phyloP scores from a whole-genome alignment of 2,797 vertebrate species.

The Chiloscyllium punctatum region DNA sequence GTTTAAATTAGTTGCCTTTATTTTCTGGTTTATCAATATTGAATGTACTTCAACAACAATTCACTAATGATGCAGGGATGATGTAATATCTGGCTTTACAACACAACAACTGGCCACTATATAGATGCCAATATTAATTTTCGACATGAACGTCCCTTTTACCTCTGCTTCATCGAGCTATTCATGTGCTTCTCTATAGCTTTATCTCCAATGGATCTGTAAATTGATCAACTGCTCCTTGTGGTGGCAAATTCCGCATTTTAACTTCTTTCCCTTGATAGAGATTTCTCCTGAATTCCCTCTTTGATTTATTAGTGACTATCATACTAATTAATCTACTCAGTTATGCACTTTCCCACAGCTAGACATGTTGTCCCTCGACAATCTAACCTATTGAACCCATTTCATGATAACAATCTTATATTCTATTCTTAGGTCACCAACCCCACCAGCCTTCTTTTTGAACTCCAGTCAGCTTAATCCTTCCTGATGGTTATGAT shows the following conservation, averaged over 20 bases:
- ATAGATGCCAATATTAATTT: background rate
- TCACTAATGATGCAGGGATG: background rate
- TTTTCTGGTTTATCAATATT: background rate
- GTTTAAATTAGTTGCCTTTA: background rate
- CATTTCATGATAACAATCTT: background rate
- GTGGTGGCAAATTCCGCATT: background rate
- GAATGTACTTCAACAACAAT: background rate
- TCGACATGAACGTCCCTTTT: background rate
- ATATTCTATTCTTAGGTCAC: background rate
- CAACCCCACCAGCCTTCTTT: background rate
- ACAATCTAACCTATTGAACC: background rate
- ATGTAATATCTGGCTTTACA: background rate
- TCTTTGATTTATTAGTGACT: background rate
- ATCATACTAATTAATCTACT: background rate
- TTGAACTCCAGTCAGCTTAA: background rate
- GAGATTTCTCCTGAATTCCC: background rate
- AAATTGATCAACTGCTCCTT: background rate
- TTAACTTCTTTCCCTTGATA: background rate
- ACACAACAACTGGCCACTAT: background rate
- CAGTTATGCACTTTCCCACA: background rate
- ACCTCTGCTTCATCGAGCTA: background rate
- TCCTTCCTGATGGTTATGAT: background rate
- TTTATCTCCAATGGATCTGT: background rate
- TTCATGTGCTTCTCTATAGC: background rate
- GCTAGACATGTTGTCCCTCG: background rate